Conservation (phyloP, 2,888 invertebrate species). For the Rhimphoctona megacephalus region DNA sequence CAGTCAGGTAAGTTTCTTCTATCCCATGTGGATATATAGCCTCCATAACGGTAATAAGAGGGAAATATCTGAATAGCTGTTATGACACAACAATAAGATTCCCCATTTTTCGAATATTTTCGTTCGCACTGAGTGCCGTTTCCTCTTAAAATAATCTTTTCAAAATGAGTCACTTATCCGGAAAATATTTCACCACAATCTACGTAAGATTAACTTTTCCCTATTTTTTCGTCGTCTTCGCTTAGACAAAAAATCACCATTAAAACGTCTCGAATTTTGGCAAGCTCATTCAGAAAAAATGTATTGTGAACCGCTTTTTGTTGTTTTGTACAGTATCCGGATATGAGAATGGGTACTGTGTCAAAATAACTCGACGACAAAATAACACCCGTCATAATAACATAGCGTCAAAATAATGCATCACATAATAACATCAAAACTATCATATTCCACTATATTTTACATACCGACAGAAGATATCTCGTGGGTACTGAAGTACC, state of each 20-base stretch:
- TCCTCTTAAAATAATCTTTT: neutral
- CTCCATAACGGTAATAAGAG: slow-evolving; percentile 6
- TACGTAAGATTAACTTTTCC: neutral
- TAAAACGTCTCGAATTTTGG: neutral
- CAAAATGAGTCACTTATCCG: neutral
- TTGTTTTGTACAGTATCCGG: neutral
- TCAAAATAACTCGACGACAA: too few relatives aligned
- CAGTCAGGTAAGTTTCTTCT: slow-evolving; percentile 43
- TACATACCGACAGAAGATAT: too few relatives aligned
- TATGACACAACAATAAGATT: slow-evolving; percentile 30
- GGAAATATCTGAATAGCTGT: slow-evolving; percentile 50
- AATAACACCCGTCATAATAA: too few relatives aligned
- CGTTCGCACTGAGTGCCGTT: neutral
- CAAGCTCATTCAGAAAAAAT: neutral
- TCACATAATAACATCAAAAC: too few relatives aligned
- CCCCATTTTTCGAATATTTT: neutral
- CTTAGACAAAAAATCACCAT: neutral
- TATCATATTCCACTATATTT: too few relatives aligned
- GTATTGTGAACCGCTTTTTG: neutral
- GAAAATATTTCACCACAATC: neutral
- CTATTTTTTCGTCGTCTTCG: neutral
- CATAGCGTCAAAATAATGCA: too few relatives aligned
- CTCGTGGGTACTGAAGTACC: too few relatives aligned
- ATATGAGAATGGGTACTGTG: too few relatives aligned
- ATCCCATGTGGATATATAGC: neutral